Percentiles rank a stretch among this genome's conserved stretches.
Conservation (phyloP, 2,113 vertebrate genomes). For the Larimichthys crocea region DNA sequence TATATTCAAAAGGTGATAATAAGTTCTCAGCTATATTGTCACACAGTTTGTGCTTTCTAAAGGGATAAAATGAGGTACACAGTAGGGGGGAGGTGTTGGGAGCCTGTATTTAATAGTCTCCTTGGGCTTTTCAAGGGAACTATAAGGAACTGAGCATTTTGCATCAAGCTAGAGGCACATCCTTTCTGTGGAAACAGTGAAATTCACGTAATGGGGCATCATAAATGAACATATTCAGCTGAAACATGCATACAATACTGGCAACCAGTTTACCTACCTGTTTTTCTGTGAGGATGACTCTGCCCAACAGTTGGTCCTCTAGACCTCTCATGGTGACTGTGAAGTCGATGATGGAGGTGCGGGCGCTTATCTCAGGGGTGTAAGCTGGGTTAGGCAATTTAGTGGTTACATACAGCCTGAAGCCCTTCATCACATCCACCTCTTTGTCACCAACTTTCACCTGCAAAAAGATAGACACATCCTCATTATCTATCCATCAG, state of each 20-base stretch:
- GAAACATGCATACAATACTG: background rate
- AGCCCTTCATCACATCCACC: constrained; percentile 93
- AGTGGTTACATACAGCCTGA: constrained; percentile 94
- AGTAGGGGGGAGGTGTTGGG: background rate
- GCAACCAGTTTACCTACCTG: constrained; percentile 81
- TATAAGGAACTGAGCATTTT: constrained; percentile 1
- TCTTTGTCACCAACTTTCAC: constrained; percentile 98
- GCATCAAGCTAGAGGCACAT: background rate
- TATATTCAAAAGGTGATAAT: constrained; percentile 38
- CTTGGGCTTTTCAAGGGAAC: background rate
- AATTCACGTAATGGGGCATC: background rate
- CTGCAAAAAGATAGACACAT: constrained; percentile 75
- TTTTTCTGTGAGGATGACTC: constrained; percentile 96
- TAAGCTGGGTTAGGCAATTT: constrained; percentile 94
- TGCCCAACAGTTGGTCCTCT: constrained; percentile 95
- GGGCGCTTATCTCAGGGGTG: constrained; percentile 95
- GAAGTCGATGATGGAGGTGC: constrained; percentile 95
- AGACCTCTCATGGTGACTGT: constrained; percentile 96
- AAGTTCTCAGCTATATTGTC: background rate
- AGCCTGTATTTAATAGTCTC: constrained; percentile 22
- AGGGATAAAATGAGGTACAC: constrained; percentile 22
- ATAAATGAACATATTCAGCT: background rate
- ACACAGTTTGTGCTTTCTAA: constrained; percentile 16
- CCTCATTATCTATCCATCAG: background rate
- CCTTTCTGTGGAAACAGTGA: background rate